Evolutionary conservation across 2,113 vertebrate species (phyloP).

Genomic region (Verasper variegatus): DNA sequence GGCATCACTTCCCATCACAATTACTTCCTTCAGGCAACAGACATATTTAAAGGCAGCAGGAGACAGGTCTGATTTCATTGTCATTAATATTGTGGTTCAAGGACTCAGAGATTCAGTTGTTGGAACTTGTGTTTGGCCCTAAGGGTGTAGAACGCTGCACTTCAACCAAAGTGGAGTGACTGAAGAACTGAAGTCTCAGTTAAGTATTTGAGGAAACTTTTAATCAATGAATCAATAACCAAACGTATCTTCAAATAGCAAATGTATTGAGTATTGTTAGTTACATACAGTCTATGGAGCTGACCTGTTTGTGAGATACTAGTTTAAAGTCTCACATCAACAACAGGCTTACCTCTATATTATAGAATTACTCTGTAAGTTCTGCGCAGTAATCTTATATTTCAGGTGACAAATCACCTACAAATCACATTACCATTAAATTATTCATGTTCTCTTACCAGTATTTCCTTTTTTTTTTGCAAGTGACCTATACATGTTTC

Average conservation of each 20-base stretch:
- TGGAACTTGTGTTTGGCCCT: constrained; percentile 14
- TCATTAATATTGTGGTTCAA: not conserved
- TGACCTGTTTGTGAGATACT: too few relatives aligned
- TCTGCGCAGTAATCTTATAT: too few relatives aligned
- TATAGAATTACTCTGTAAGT: not conserved
- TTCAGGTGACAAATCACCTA: not conserved
- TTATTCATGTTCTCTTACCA: not conserved
- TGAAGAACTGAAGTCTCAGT: not conserved
- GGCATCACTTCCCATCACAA: not conserved
- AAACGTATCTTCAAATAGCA: too few relatives aligned
- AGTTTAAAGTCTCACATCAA: not conserved
- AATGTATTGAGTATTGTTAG: too few relatives aligned
- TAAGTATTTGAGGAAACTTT: constrained; percentile 1
- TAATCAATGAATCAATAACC: not conserved
- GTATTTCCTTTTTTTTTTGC: not conserved
- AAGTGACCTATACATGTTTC: not conserved
- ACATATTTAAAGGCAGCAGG: not conserved
- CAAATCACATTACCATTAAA: too few relatives aligned
- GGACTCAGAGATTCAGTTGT: not conserved
- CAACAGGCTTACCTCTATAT: not conserved
- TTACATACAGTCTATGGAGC: too few relatives aligned
- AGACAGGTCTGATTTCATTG: not conserved
- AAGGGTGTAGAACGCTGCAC: not conserved
- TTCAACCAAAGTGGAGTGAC: constrained; percentile 3
- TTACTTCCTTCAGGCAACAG: not conserved